Conservation (phyloP, 2,113 vertebrate species). For the Seriola dumerili region DNA sequence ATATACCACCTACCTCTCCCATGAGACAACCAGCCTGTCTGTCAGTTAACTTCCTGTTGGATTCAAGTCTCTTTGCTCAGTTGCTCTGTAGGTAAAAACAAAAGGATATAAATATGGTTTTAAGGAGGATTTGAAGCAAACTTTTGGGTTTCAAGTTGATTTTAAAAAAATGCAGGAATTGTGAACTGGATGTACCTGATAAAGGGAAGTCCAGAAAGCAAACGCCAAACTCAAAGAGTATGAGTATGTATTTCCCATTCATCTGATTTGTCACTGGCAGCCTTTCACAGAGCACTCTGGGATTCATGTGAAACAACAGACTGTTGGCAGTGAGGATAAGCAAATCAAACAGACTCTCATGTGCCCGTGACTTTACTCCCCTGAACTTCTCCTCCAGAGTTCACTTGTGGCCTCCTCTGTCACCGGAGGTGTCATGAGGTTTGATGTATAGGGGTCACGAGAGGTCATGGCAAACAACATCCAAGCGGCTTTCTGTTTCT, state of each 20-base stretch:
- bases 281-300: not conserved
- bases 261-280: not conserved
- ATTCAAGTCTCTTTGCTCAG: not conserved
- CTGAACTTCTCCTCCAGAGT: conserved; percentile 90
- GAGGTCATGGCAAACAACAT: conserved; percentile 70
- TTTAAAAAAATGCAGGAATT: not conserved
- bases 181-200: not conserved
- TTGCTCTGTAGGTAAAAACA: not conserved
- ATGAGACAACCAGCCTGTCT: not conserved
- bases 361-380: conserved; percentile 90
- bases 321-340: not conserved
- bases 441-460: conserved; percentile 94
- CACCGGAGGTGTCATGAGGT: conserved; percentile 88
- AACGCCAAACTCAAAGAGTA: not conserved
- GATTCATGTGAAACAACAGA: conserved; percentile 9
- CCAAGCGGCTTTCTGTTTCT: conserved; percentile 68
- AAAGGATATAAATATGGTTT: not conserved
- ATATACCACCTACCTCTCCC: conserved; percentile 1
- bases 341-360: conserved; percentile 73
- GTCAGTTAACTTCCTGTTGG: not conserved
- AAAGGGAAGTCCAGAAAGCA: too few species aligned
- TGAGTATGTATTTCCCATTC: not conserved
- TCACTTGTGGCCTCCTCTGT: conserved; percentile 90
- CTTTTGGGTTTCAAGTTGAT: not conserved
- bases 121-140: not conserved